Percentiles rank a stretch among this genome's conserved stretches.
Conservation (phyloP, 2,888 invertebrate genomes). For the Drosophila paramelanica region DNA sequence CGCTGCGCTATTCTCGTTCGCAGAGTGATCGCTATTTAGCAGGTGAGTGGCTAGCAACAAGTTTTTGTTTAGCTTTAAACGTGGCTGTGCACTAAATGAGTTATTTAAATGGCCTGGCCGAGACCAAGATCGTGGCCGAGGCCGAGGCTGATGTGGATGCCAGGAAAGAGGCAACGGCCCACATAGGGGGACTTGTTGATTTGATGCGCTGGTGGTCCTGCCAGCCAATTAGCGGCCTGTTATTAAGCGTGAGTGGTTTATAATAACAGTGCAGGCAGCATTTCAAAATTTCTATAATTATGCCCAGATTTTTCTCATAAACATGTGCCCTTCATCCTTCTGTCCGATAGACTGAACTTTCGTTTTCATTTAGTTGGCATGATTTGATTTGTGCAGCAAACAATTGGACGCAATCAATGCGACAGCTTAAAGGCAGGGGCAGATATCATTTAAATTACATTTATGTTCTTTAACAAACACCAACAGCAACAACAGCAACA, state of each 20-base stretch:
- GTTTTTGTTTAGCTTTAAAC: constrained; percentile 48
- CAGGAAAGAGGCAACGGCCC: constrained; percentile 20
- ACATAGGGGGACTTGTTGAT: constrained; percentile 49
- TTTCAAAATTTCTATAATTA: constrained; percentile 68
- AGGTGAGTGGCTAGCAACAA: constrained; percentile 82
- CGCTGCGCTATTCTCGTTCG: constrained; percentile 85
- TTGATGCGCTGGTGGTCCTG: constrained; percentile 73
- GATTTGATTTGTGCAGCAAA: constrained; percentile 55
- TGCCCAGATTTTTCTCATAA: constrained; percentile 2
- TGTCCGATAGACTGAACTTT: constrained; percentile 46
- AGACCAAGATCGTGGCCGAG: constrained; percentile 17
- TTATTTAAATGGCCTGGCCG: constrained; percentile 72
- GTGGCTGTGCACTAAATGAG: constrained; percentile 68
- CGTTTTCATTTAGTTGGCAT: constrained; percentile 57
- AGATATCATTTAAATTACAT: constrained; percentile 70
- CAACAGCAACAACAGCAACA: constrained; percentile 22
- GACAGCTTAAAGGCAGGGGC: constrained; percentile 6
- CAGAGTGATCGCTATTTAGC: constrained; percentile 85
- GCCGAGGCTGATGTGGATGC: constrained; percentile 18
- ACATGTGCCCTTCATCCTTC: background rate
- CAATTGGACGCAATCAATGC: constrained; percentile 71
- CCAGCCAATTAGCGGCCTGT: constrained; percentile 74
- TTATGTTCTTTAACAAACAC: constrained; percentile 58
- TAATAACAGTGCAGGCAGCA: constrained; percentile 58
- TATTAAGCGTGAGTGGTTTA: constrained; percentile 79